Evolutionary conservation across 2,797 vertebrate species (phyloP).

Genomic region (Tadarida brasiliensis): DNA sequence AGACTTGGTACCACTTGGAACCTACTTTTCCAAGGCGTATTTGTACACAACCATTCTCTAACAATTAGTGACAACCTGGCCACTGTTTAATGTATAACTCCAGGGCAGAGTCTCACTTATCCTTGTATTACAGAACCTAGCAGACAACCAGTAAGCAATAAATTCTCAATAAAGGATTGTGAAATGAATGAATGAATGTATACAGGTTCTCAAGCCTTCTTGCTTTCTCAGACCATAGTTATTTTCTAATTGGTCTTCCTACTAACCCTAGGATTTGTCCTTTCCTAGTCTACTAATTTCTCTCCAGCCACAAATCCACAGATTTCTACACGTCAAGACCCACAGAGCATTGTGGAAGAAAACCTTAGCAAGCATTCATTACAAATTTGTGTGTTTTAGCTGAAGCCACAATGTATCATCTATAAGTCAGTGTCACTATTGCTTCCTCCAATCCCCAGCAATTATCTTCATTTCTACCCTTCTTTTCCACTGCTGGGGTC

Average conservation of each 20-base stretch:
- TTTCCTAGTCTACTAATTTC: slow-evolving; percentile 28
- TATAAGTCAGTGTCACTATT: neutral
- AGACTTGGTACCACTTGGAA: neutral
- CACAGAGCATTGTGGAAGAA: neutral
- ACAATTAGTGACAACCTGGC: neutral
- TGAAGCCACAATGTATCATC: neutral
- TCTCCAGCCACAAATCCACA: neutral
- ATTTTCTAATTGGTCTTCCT: slow-evolving; percentile 31
- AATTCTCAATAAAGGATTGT: neutral
- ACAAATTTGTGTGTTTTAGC: neutral
- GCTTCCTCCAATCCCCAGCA: neutral
- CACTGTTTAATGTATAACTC: neutral
- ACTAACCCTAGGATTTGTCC: neutral
- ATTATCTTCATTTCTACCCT: neutral
- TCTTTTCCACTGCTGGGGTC: neutral
- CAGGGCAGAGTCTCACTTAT: neutral
- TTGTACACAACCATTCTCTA: neutral
- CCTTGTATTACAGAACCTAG: slow-evolving; percentile 7
- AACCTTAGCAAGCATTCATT: neutral
- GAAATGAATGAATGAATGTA: neutral
- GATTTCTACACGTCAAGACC: neutral
- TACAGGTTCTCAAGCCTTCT: neutral
- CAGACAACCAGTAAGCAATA: neutral
- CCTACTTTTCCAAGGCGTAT: slow-evolving; percentile 9
- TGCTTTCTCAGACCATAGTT: neutral